Evolutionary conservation across 2,797 vertebrate species (phyloP), one percentile per base, ranked within the genome.

Genomic region (Sebastolobus alascanus): DNA sequence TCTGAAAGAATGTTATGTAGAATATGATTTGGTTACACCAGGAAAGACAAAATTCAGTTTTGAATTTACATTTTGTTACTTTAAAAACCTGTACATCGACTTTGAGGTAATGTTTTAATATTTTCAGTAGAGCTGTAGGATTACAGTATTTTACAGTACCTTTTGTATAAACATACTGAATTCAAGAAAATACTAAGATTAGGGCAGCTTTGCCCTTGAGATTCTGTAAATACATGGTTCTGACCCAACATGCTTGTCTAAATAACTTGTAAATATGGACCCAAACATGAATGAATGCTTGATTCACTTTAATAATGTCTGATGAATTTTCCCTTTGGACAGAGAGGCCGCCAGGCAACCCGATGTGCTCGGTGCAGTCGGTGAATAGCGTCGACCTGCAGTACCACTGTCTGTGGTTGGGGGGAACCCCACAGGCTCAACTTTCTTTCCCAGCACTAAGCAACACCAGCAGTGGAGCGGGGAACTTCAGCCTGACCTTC

Each of bases 371-470:
- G 0, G 90, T 97, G 8, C 73, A 86, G 66, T 82, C 93, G 0
- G 84, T 77, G 14, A 91, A 74, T 38, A 79, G 79, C 31, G 35
- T 58, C 0, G 46, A 82, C 27, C 93, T 97, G 81, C 95, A 81
- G 85, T 96, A 96, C 64, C 60, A 6, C 61, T 97, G 97, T 82
- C 46, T 20, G 10, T 97, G 96, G 96, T 77, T 63, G 0, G 96
- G 96, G 1, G 96, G 96, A 37, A 88, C 77, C 3, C 96, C 96
- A 0, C 76, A 74, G 10, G 95, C 94, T 18, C 78, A 33, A 14
- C 82, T 97, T 67, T 92, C 89, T 29, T 96, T 97, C 77, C 95
- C 92, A 40, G 79, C 71, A 0, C 88, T 97, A 13, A 95, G 79
- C 2, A 74, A 64, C 13, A 78, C 52, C 50, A 82, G 77, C 65